Percentiles rank a stretch among this genome's conserved stretches.
Conservation (phyloP, 2,113 vertebrate species). For the Callionymus lyra region DNA sequence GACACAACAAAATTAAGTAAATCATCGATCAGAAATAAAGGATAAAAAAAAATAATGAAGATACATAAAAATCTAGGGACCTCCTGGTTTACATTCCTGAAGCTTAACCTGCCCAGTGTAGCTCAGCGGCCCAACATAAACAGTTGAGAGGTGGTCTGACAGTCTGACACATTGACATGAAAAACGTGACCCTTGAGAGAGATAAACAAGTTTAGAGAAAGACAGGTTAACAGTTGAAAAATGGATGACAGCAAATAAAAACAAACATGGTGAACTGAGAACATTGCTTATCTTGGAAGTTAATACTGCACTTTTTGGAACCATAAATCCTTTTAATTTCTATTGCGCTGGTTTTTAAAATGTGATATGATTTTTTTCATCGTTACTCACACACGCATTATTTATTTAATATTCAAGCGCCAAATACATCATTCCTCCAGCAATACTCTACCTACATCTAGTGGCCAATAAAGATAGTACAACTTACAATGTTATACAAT, state of each 20-base stretch:
- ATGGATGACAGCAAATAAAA: too few species aligned
- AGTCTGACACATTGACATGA: constrained; percentile 28
- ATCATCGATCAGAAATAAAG: constrained; percentile 9
- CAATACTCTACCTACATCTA: constrained; percentile 22
- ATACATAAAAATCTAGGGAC: constrained; percentile 14
- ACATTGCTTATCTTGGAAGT: too few species aligned
- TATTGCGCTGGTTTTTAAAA: too few species aligned
- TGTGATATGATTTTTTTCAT: too few species aligned
- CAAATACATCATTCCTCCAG: neutral
- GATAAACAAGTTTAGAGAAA: too few species aligned
- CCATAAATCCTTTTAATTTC: too few species aligned
- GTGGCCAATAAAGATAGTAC: constrained; percentile 17
- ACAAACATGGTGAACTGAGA: too few species aligned
- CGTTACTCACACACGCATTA: too few species aligned
- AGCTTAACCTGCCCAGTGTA: constrained; percentile 47
- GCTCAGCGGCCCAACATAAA: constrained; percentile 55
- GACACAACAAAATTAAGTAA: constrained; percentile 8
- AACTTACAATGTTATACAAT: neutral
- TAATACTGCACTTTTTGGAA: too few species aligned
- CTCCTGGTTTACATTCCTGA: constrained; percentile 53
- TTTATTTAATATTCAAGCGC: too few species aligned
- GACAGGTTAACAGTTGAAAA: too few species aligned
- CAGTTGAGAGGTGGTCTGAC: constrained; percentile 40
- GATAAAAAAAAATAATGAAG: constrained; percentile 1
- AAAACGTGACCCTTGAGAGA: too few species aligned